Evolutionary conservation across 2,888 invertebrate genomes (phyloP), one percentile per base, ranked within the genome.

Genomic region (Cosmopolites sordidus): DNA sequence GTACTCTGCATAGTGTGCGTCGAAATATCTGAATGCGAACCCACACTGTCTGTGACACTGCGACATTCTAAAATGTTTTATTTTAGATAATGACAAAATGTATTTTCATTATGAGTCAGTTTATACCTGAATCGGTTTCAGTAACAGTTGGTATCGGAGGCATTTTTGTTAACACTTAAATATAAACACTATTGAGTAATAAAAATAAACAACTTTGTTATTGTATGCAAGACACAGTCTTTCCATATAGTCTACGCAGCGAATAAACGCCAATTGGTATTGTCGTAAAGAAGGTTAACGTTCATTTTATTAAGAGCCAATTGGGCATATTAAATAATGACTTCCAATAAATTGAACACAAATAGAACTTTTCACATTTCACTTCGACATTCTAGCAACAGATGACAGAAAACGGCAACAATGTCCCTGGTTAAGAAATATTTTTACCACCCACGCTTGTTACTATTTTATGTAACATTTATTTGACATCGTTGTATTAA

Each of bases 21-120:
- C 18, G 83, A 83, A 56, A 79, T 71, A 66, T 83, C 83, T 59
- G 83, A 82, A 63, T 81, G 79, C 18, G 82, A 82, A 39, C 82
- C 82, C 50, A 82, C 71, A 66, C 81, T 82, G 64, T 83, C 82
- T 29, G 82, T 82, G 60, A 74, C 71, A 64, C 76, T 76, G 46
- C 73, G 73, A 67, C 71, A 71, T 67, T 73, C 73, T 71, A 11
- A 40, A 37, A 37, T 44, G 12, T 17, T 51, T 45, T 51, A 56
- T 58, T 54, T 54, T 58, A 14, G 54, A 48, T 54, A 58, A 48
- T 58, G 51, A 58, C 51, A 48, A 57, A 47, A 27, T 50, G 14
- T 50, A 37, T 41, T 44, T 50, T 48, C 12, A 42, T 54, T 49
- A 51, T 54, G 51, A 54, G 39, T 54, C 50, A 67, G 58, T 57